Evolutionary conservation across 2,888 invertebrate species (phyloP).

Genomic region (Synanthedon vespiformis): DNA sequence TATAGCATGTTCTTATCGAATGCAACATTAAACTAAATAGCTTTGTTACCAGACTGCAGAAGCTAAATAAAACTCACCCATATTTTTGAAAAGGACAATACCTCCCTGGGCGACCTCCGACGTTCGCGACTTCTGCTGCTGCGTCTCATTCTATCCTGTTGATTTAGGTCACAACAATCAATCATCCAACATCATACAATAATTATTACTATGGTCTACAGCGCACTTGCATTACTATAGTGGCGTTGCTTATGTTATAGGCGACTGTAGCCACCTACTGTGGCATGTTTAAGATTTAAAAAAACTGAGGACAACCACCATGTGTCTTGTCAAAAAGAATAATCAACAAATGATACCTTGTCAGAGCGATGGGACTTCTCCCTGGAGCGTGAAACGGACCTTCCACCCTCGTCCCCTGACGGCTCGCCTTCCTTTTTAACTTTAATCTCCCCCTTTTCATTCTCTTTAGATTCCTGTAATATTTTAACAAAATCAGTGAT

Average conservation of each 20-base stretch:
- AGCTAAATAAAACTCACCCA: slow-evolving; percentile 55
- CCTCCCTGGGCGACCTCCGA: slow-evolving; percentile 72
- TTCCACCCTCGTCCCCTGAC: slow-evolving; percentile 41
- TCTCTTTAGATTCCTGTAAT: slow-evolving; percentile 48
- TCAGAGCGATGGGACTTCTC: slow-evolving; percentile 63
- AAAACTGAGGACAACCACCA: too few species aligned
- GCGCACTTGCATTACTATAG: too few species aligned
- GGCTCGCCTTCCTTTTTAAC: slow-evolving; percentile 56
- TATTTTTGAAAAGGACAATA: slow-evolving; percentile 84
- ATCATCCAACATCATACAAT: too few species aligned
- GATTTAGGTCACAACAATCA: too few species aligned
- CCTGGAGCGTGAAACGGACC: slow-evolving; percentile 43
- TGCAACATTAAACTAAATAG: too few species aligned
- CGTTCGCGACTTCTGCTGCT: slow-evolving; percentile 59
- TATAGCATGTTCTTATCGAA: too few species aligned
- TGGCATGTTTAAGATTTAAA: too few species aligned
- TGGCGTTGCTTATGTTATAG: too few species aligned
- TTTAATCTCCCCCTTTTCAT: slow-evolving; percentile 36
- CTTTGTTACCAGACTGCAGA: too few species aligned
- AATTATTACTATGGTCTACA: too few species aligned
- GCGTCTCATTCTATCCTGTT: slow-evolving; percentile 40
- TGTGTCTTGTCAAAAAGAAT: too few species aligned
- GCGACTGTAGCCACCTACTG: too few species aligned
- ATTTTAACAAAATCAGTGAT: slow-evolving; percentile 19
- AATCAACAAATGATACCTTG: slow-evolving; percentile 31